Evolutionary conservation across 2,888 invertebrate genomes (phyloP), one percentile per base, ranked within the genome.

Genomic region (Polymixis lichenea): DNA sequence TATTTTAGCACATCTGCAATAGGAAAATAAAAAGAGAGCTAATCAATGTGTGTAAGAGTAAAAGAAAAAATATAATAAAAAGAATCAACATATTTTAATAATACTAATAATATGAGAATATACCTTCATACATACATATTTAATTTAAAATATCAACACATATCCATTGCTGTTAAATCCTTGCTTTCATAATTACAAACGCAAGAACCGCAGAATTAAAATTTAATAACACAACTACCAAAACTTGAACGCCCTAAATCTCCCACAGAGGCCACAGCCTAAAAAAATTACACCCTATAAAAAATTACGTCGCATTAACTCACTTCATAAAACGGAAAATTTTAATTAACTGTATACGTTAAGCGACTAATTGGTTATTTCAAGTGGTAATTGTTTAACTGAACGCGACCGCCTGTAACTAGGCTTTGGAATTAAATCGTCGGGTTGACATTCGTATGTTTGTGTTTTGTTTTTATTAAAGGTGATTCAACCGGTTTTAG

Each of bases 301-400:
- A 80, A 72, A 78, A 75, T 80, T 68, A 69, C 77, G 64, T 79
- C 66, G 71, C 72, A 79, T 87, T 80, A 75, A 64, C 61, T 69
- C 64, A 65, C 75, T 86, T 78, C 75, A 78, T 86, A 79, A 84
- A 86, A 88, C 77, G 83, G 80, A 86, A 85, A 83, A 78, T 79
- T 86, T 82, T 87, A 86, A 87, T 87, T 88, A 86, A 83, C 87
- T 77, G 61, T 53, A 53, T 72, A 84, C 75, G 60, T 58, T 78
- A 80, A 75, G 72, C 68, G 55, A 65, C 78, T 83, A 86, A 85
- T 85, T 85, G 81, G 85, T 80, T 80, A 82, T 77, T 85, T 75
- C 62, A 72, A 75, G 80, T 80, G 56, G 68, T 79, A 69, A 84
- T 76, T 82, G 80, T 74, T 85, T 74, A 55, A 82, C 55, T 77